A percentile compares a stretch with the other conserved stretches of the same genome.
These are phyloP conservation scores for Cosmopolites sordidus DNA, from an alignment of 2,888 invertebrate species.

Conservation along the genomic window DNA sequence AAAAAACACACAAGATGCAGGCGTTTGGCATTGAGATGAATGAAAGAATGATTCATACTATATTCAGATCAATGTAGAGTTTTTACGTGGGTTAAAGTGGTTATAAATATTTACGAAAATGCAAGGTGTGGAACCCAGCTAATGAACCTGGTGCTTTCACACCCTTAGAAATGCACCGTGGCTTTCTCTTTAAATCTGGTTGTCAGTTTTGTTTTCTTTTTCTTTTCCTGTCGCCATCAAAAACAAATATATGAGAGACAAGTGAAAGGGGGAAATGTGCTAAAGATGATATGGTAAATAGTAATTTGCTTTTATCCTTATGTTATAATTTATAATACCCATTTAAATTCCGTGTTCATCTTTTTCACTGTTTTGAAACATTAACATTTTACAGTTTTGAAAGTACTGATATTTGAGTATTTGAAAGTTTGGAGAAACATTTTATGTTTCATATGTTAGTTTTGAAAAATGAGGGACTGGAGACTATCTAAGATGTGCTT, in stretches of 20 bases:
- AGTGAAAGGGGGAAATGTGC: not conserved
- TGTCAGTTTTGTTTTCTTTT: not conserved
- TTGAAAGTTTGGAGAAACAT: no score
- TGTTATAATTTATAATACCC: no score
- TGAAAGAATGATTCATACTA: conserved; percentile 12
- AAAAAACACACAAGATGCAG: conserved; percentile 5
- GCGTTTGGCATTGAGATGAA: conserved; percentile 5
- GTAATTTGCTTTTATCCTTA: no score
- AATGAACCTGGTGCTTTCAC: conserved; percentile 2
- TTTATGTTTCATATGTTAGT: no score
- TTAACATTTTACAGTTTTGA: no score
- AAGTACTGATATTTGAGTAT: no score
- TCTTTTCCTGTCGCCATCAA: not conserved
- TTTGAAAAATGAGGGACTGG: no score
- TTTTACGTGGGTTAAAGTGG: conserved; percentile 6
- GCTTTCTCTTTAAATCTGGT: conserved; percentile 1
- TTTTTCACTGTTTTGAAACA: no score
- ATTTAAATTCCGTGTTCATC: no score
- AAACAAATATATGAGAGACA: not conserved
- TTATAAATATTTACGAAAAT: conserved; percentile 7
- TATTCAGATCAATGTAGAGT: not conserved
- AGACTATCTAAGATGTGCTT: no score
- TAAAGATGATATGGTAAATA: no score
- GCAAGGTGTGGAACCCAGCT: conserved; percentile 2
- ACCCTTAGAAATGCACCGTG: not conserved